Conservation (phyloP, 2,113 vertebrate genomes). For the Stomatorhinus ivindoensis region DNA sequence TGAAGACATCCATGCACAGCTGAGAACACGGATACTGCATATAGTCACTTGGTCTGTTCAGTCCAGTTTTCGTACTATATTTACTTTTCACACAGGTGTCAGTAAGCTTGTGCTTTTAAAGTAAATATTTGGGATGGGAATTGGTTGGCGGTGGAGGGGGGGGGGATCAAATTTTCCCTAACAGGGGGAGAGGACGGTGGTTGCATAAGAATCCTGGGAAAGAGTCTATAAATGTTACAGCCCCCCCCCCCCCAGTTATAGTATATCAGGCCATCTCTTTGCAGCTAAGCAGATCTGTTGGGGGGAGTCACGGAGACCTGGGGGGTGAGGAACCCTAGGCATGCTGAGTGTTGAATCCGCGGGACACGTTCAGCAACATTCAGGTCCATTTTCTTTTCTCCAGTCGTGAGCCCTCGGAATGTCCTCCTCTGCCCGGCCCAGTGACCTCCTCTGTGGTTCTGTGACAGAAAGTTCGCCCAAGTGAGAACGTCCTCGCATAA, state of each 20-base stretch:
- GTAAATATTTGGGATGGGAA: background rate
- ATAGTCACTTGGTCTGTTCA: background rate
- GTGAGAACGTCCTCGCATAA: background rate
- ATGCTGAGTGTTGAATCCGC: background rate
- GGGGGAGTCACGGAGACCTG: background rate
- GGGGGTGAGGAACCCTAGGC: background rate
- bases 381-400: background rate
- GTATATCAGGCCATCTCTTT: background rate
- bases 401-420: background rate
- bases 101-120: background rate
- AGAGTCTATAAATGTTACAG: background rate
- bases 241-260: background rate
- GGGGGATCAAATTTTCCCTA: background rate
- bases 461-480: background rate
- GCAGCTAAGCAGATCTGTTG: background rate
- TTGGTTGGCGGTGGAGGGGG: background rate
- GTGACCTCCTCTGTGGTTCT: background rate
- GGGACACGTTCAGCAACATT: background rate
- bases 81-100: background rate
- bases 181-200: background rate
- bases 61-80: background rate
- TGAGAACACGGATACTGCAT: background rate
- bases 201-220: background rate
- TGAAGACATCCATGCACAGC: background rate
- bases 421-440: background rate